Evolutionary conservation across 2,113 vertebrate genomes (phyloP).

Genomic region (Siniperca knerii): DNA sequence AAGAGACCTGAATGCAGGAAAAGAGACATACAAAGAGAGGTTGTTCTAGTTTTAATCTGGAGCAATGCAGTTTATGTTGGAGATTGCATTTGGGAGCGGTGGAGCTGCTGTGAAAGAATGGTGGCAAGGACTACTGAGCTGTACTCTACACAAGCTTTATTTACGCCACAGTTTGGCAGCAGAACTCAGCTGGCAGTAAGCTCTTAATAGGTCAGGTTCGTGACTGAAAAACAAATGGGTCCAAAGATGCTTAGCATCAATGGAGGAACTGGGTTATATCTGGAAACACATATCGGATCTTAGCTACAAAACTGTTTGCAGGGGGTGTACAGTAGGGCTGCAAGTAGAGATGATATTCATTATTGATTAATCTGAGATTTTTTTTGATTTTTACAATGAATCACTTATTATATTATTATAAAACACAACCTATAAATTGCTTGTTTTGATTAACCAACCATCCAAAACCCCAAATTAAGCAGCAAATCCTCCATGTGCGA

Average conservation of each 20-base stretch:
- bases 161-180: constrained; percentile 45
- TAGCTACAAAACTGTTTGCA: background rate
- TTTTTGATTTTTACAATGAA: background rate
- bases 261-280: background rate
- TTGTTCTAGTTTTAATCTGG: constrained; percentile 63
- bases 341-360: background rate
- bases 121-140: constrained; percentile 24
- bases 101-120: constrained; percentile 36
- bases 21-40: constrained; percentile 19
- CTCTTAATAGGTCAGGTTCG: constrained; percentile 43
- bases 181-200: constrained; percentile 43
- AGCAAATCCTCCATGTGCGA: background rate
- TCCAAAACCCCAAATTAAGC: background rate
- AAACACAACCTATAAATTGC: too few species aligned
- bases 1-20: constrained; percentile 1
- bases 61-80: constrained; percentile 63
- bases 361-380: background rate
- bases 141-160: constrained; percentile 48
- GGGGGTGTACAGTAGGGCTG: background rate
- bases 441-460: background rate
- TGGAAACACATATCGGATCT: background rate
- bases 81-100: constrained; percentile 28
- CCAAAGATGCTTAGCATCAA: constrained; percentile 9
- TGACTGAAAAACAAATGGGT: constrained; percentile 25
- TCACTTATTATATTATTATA: background rate